A percentile compares a stretch with the other conserved stretches of the same genome.
These are phyloP conservation scores for Ceratina australensis DNA, from an alignment of 1,140 invertebrate species.

Conservation along the genomic window DNA sequence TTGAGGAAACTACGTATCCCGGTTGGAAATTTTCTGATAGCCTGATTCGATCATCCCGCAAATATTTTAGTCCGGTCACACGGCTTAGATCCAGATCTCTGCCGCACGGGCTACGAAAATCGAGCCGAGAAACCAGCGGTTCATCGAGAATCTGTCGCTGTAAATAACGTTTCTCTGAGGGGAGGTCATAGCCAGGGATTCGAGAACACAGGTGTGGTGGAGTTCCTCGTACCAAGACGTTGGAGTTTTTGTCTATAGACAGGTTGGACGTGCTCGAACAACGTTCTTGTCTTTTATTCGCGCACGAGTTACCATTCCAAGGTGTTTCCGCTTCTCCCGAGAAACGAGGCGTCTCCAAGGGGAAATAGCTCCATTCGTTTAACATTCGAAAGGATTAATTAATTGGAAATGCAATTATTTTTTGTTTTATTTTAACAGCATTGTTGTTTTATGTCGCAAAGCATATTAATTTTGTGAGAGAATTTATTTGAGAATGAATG, in stretches of 20 bases:
- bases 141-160: constrained; percentile 11
- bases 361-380: no score
- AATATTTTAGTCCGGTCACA: not conserved
- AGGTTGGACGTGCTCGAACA: not conserved
- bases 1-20: no score
- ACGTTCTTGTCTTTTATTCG: not conserved
- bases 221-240: not conserved
- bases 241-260: constrained; percentile 18
- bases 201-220: not conserved
- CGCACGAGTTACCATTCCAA: not conserved
- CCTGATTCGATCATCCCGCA: not conserved
- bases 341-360: no score
- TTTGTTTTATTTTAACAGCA: no score
- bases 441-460: no score
- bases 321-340: not conserved
- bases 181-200: not conserved
- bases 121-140: not conserved
- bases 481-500: no score
- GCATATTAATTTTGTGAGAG: no score
- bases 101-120: not conserved
- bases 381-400: no score
- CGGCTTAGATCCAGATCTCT: not conserved
- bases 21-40: no score
- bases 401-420: no score
- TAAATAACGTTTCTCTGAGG: constrained; percentile 24